phyloP scores from a whole-genome alignment of 2,113 vertebrate genomes.

The Daboia siamensis region DNA sequence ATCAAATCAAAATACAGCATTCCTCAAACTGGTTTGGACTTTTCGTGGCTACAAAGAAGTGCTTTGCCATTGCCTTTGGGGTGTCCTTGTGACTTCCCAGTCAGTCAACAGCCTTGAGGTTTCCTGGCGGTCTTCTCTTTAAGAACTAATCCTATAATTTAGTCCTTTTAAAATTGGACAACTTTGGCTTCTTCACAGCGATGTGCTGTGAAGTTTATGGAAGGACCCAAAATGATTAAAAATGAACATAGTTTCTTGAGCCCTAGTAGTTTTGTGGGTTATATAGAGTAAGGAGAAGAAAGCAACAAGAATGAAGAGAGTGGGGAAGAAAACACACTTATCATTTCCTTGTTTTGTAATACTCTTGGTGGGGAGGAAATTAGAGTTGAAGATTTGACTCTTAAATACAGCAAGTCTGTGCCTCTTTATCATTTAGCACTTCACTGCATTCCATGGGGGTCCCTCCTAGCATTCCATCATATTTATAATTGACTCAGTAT shows the following conservation, averaged over 20 bases:
- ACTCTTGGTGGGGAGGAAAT: neutral
- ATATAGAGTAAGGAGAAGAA: neutral
- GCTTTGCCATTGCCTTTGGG: no score
- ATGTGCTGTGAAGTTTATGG: neutral
- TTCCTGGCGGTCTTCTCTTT: no score
- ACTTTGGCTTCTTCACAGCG: neutral
- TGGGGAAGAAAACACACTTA: neutral
- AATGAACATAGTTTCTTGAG: neutral
- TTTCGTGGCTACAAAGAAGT: no score
- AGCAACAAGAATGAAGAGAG: neutral
- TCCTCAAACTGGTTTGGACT: no score
- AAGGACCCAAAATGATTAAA: neutral
- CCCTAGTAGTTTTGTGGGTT: neutral
- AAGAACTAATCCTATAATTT: no score
- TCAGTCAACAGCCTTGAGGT: no score
- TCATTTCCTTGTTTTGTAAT: neutral
- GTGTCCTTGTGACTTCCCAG: no score
- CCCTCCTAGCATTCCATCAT: slow-evolving; percentile 29
- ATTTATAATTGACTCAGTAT: slow-evolving; percentile 33
- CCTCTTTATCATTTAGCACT: neutral
- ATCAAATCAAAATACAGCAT: no score
- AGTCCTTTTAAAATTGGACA: no score
- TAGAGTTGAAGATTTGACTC: neutral
- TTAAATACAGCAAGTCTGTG: rapidly evolving
- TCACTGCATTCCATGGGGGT: neutral